These are phyloP conservation scores for Protosalanx chinensis DNA, from an alignment of 2,797 vertebrate genomes.

Conservation along the genomic window DNA sequence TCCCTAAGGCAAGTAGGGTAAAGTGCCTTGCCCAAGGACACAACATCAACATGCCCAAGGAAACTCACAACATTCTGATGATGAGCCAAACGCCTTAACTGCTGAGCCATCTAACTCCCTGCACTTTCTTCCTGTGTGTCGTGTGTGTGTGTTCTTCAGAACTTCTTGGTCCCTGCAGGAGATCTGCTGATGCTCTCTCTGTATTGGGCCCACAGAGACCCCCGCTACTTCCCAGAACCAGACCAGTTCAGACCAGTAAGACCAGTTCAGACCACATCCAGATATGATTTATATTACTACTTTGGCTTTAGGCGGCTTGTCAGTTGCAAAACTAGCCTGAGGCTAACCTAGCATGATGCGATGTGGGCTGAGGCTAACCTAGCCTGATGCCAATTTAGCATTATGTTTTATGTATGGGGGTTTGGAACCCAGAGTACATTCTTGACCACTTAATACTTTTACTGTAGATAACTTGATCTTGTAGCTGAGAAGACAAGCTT, in stretches of 20 bases:
- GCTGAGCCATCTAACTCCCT: too few relatives aligned
- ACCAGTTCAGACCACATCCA: too few relatives aligned
- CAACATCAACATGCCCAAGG: too few relatives aligned
- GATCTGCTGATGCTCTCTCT: slow-evolving; percentile 81
- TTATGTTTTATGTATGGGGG: too few relatives aligned
- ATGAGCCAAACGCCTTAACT: too few relatives aligned
- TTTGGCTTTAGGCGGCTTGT: background rate
- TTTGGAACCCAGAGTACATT: too few relatives aligned
- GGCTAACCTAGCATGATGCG: background rate
- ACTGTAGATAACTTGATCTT: background rate
- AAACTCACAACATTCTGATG: too few relatives aligned
- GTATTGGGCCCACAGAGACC: slow-evolving; percentile 80
- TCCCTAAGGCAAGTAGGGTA: too few relatives aligned
- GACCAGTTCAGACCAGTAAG: slow-evolving; percentile 79
- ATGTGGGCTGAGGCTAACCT: background rate
- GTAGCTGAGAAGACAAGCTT: too few relatives aligned
- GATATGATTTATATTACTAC: too few relatives aligned
- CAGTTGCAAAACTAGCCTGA: background rate
- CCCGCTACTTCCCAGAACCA: slow-evolving; percentile 79
- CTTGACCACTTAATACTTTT: background rate
- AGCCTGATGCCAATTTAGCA: too few relatives aligned
- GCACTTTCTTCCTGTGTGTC: background rate
- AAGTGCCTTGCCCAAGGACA: too few relatives aligned
- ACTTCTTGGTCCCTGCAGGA: slow-evolving; percentile 74
- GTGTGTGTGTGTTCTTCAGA: slow-evolving; percentile 60